phyloP scores from a whole-genome alignment of 2,797 vertebrate genomes.

The Callimico goeldii region DNA sequence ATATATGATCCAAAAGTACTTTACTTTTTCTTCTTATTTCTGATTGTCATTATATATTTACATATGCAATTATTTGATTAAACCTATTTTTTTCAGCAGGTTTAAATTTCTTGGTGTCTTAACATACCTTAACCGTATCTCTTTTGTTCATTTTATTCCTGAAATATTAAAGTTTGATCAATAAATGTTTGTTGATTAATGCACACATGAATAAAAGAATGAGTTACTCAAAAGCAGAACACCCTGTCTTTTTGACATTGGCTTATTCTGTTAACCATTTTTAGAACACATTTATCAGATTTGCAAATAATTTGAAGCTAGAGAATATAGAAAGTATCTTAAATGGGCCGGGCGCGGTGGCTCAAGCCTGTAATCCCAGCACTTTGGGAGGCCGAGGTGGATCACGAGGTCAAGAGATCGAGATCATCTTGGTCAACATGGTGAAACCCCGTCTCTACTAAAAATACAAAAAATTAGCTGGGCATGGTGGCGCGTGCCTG shows the following conservation, averaged over 20 bases:
- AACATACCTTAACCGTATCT: no score
- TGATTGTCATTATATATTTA: background rate
- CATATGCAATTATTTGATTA: background rate
- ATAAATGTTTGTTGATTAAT: background rate
- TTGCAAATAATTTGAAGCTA: constrained; percentile 22
- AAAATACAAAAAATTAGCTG: no score
- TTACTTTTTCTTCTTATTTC: background rate
- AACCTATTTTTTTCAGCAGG: background rate
- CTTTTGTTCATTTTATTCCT: background rate
- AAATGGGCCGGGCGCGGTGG: background rate
- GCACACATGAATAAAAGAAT: background rate
- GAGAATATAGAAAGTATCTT: background rate
- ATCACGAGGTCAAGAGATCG: no score
- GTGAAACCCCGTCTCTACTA: no score
- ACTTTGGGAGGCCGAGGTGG: no score
- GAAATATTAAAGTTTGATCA: background rate
- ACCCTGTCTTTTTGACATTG: background rate
- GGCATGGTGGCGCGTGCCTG: no score
- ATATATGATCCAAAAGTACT: background rate
- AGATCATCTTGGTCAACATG: no score
- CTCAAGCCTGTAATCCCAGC: no score
- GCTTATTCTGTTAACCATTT: background rate
- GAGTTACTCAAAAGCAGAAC: background rate
- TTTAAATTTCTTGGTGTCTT: no score
- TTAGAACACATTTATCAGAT: background rate